Evolutionary conservation across 1,140 invertebrate species (phyloP), one percentile per base, ranked within the genome.

Genomic region (Drosophila equinoxialis): DNA sequence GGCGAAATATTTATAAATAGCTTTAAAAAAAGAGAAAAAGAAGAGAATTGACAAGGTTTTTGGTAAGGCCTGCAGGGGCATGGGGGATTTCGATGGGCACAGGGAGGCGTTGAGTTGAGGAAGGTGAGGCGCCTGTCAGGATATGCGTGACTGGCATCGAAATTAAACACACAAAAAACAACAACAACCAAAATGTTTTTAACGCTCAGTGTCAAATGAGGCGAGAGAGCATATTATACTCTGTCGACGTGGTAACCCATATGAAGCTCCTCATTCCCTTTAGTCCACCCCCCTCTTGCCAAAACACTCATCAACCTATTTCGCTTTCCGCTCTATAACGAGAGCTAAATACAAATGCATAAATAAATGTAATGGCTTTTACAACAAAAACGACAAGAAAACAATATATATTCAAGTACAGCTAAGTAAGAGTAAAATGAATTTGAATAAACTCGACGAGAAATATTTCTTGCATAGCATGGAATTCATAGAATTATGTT

Each of bases 81-180:
- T 42, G 48, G 20, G 7, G 7, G 42, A 10, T n/a, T 33, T 2
- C 41, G 42, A 4, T 5, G 41, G 17, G 1, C 64, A 51, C 42
- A 55, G 42, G 6, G 33, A 54, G 30, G 17, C 17, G 17, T 17
- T 17, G 61, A 70, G 42, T 55, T 73, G 33, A 42, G 57, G 7
- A 17, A 17, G 14, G 45, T 17, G 14, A n/a, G 20, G 41, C 64
- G 62, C 45, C 57, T 68, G 68, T 57, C 83, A 87, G 83, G 83
- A 87, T 87, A 87, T 87, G 83, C 83, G 84, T 87, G 83, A 87
- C 83, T 89, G 69, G 83, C 79, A 89, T 86, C 67, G 67, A 83
- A 87, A 87, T 87, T 83, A 87, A 87, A 83, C 77, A 78, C 64
- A 26, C 68, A 72, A 33, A 51, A 26, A 64, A 45, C 3, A 41